Evolutionary conservation across 2,113 vertebrate species (phyloP).

Genomic region (Ovibos moschatus): DNA sequence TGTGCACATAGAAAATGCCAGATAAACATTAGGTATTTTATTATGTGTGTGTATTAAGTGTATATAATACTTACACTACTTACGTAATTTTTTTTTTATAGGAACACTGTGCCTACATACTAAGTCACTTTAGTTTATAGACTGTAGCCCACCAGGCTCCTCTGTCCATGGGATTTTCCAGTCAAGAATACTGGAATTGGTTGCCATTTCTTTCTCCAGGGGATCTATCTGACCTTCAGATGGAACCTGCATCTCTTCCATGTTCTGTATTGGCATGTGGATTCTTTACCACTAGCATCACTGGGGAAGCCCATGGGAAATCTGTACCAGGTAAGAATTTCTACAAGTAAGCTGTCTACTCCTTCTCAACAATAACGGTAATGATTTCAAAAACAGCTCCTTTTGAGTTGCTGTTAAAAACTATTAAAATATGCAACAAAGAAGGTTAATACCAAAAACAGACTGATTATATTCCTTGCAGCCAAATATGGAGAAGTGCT

Average conservation of each 20-base stretch:
- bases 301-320: neutral
- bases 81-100: neutral
- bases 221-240: neutral
- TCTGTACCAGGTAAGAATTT: neutral
- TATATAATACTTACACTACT: neutral
- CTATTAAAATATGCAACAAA: neutral
- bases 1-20: neutral
- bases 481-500: neutral
- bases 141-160: neutral
- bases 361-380: neutral
- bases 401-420: neutral
- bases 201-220: neutral
- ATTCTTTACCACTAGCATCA: neutral
- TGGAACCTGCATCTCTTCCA: neutral
- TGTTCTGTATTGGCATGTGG: neutral
- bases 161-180: neutral
- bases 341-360: neutral
- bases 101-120: neutral
- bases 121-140: neutral
- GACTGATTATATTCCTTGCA: neutral
- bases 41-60: neutral
- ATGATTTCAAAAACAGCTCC: neutral
- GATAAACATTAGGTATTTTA: neutral
- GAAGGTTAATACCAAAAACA: neutral
- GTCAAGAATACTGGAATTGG: neutral